Evolutionary conservation across 92 coral and sea anemone genomes (phyloP).

Genomic region (Hydrozoanthus gracilis): DNA sequence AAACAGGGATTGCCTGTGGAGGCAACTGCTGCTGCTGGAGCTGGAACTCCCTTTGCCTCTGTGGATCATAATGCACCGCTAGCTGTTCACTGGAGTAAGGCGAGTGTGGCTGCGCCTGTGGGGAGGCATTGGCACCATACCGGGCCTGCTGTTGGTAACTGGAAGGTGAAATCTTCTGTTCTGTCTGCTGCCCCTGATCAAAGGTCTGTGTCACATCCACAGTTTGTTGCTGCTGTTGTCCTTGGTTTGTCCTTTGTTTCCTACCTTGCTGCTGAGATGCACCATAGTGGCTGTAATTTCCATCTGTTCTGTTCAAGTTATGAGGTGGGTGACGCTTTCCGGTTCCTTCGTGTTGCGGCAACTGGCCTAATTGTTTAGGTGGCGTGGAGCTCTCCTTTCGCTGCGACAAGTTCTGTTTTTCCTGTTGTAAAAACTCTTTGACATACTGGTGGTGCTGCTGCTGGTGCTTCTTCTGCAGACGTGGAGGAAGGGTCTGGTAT

Average conservation of each 20-base stretch:
- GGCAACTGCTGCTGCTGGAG: conserved; percentile 64
- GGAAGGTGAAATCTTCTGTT: conserved; percentile 38
- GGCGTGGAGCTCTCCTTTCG: conserved; percentile 45
- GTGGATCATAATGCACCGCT: conserved; percentile 58
- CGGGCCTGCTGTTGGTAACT: conserved; percentile 48
- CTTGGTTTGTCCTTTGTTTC: conserved; percentile 52
- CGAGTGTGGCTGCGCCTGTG: conserved; percentile 27
- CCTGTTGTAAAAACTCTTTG: conserved; percentile 58
- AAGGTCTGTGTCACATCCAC: conserved; percentile 1
- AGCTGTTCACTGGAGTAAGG: conserved; percentile 56
- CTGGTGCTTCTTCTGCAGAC: conserved; percentile 86
- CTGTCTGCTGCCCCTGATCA: conserved; percentile 46
- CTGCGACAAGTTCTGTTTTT: conserved; percentile 42
- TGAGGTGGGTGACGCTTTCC: conserved; percentile 49
- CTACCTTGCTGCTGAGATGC: conserved; percentile 51
- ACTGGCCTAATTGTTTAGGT: conserved; percentile 33
- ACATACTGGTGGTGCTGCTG: conserved; percentile 85
- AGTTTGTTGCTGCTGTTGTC: conserved; percentile 45
- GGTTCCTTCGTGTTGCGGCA: conserved; percentile 22
- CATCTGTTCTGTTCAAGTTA: conserved; percentile 16
- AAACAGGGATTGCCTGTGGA: conserved; percentile 78
- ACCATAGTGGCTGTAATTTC: conserved; percentile 40
- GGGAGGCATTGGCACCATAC: conserved; percentile 47
- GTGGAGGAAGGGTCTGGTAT: conserved; percentile 85
- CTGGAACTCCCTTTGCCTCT: conserved; percentile 61